Evolutionary conservation across 2,113 vertebrate genomes (phyloP), one percentile per base, ranked within the genome.

Genomic region (Cottus gobio): DNA sequence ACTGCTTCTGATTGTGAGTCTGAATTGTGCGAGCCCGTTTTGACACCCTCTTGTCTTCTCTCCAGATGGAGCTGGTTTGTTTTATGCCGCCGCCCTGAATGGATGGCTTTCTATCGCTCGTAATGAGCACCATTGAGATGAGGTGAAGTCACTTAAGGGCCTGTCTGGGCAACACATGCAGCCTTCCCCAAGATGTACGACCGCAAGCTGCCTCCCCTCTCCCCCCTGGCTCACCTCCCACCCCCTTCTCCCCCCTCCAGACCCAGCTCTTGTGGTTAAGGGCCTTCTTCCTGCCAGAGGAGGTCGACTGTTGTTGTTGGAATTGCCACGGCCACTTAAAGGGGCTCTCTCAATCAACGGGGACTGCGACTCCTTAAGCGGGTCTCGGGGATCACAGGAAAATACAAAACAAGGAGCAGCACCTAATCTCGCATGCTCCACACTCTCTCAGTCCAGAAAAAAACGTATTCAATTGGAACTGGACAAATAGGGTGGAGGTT

Each of bases 261-360:
- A 58, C 71, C 76, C 66, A 20, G 71, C 79, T 83, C 88, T 87
- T 83, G 90, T 87, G 90, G 91, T 90, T 89, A 82, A 86, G 91
- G 85, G 79, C 80, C 85, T 90, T 89, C 85, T 92, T 94, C 86
- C 88, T 91, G 89, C 85, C 88, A 93, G 79, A 87, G 73, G 84
- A 90, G 85, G 90, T 89, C 12, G 70, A 63, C 82, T 87, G 87
- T 89, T 93, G 85, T 84, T 89, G 70, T 71, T 89, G 79, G 84
- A 91, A 92, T 86, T 85, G 83, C 83, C 77, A 68, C 6, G 54
- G 84, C 75, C 85, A 85, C 89, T 92, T 90, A 86, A 76, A 85
- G 77, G 22, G 82, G 67, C 48, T 80, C 82, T 83, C 70, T 87
- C 89, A 88, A 83, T 89, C 85, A 92, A 72, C 82, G 61, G 60